phyloP scores from a whole-genome alignment of 2,113 vertebrate genomes.

The Passer montanus region DNA sequence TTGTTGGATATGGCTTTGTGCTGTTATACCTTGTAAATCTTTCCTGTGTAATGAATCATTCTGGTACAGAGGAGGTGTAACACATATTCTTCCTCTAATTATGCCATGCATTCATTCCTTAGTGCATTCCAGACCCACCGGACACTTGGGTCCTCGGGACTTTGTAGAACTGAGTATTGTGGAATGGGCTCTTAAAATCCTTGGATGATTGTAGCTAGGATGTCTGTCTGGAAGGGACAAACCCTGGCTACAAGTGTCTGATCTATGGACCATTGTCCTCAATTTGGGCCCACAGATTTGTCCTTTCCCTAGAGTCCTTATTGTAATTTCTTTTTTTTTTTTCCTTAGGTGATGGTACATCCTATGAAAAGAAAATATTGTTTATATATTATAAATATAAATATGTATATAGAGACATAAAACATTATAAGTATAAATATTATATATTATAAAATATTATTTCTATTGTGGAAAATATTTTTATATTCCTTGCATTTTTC shows the following conservation, averaged over 20 bases:
- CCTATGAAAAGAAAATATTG: background rate
- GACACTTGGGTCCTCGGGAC: fast-evolving
- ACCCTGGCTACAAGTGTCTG: background rate
- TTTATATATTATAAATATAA: background rate
- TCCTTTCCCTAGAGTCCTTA: background rate
- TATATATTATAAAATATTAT: background rate
- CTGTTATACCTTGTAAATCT: background rate
- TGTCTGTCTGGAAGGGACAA: background rate
- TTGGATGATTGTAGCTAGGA: background rate
- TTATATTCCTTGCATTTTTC: background rate
- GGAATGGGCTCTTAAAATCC: background rate
- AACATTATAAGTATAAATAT: background rate
- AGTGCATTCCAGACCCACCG: fast-evolving
- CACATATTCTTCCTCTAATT: background rate
- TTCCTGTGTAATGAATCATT: background rate
- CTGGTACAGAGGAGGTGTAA: background rate
- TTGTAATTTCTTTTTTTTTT: background rate
- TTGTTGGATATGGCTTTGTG: background rate
- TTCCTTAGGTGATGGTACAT: background rate
- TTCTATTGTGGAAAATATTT: background rate
- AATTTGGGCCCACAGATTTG: background rate
- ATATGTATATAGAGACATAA: background rate
- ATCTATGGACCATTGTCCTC: background rate
- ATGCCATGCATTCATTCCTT: background rate
- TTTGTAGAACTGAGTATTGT: background rate